Base-by-base conservation (phyloP, 2,113 vertebrate genomes). In the Brienomyrus brachyistius region DNA sequence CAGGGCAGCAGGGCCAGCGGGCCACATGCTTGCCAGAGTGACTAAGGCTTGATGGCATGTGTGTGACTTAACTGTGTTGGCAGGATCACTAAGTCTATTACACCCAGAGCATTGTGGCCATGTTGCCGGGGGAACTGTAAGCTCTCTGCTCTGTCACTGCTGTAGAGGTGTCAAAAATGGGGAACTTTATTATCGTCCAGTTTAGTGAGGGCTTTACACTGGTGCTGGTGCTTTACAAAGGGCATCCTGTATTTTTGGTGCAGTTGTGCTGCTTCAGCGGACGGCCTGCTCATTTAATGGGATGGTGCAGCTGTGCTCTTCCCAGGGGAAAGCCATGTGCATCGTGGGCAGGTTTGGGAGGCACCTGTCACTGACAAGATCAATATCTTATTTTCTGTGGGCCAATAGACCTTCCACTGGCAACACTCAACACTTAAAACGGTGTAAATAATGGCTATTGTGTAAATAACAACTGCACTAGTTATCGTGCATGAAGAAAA, bases 41-140 rank as follows among this genome's bases (percentile, higher is more conserved):
- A 45, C 52, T 45, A 48, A 27, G 27, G 10, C 9, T 13, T 59
- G 27, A 59, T 59, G 52, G 40, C 87, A 11, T 59, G 31, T 59
- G 31, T 85, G 43, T 86, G 43, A 50, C 82, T 82, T 48, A 27
- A 27, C 43, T 45, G 17, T 48, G 52, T 88, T 89, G 90, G 92
- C 91, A 89, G 15, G 15, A n/a, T 2, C 35, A 23, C 9, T 19
- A 35, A 40, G 35, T 43, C n/a, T 50, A 83, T 7, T 52, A 51
- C 21, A 9, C 23, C 62, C 5, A 10, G 17, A 23, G 59, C 35
- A 40, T 35, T 19, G 45, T 77, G 66, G 40, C 70, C 11, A 9
- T 31, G 27, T 35, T 11, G 17, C 48, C 7, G 11, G 23, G 87
- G 87, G 40, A 70, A 70, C 87, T 19, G 43, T 11, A 70, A 56